A percentile compares a stretch with the other conserved stretches of the same genome.
Conservation (phyloP, 1,140 invertebrate species). For the Agrypnia vestita region DNA sequence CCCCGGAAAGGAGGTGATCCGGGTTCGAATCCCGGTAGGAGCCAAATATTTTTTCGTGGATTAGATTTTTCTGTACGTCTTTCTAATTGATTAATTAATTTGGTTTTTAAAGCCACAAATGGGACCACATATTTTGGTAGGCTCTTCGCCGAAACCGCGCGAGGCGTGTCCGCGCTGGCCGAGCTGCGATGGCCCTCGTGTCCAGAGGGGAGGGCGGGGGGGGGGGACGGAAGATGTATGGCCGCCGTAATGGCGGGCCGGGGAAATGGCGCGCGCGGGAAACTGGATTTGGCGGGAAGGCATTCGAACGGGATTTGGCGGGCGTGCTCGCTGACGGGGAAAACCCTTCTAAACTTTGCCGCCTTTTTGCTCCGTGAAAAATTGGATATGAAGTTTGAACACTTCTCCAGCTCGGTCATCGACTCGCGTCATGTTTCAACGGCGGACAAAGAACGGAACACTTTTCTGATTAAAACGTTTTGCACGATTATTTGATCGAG, state of each 20-base stretch:
- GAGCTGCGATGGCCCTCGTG: slow-evolving; percentile 48
- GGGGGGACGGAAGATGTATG: slow-evolving; percentile 45
- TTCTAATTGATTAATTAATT: too few relatives aligned
- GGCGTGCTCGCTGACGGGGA: slow-evolving; percentile 17
- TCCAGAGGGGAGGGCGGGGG: slow-evolving; percentile 41
- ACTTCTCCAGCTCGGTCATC: slow-evolving; percentile 24
- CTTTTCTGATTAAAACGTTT: neutral
- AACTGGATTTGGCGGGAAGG: slow-evolving; percentile 20
- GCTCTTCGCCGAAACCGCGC: neutral
- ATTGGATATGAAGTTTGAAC: slow-evolving; percentile 40
- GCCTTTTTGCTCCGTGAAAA: slow-evolving; percentile 21
- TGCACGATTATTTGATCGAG: neutral
- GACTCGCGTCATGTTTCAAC: neutral
- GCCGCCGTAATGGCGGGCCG: slow-evolving; percentile 49
- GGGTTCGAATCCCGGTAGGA: too few relatives aligned
- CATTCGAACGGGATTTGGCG: slow-evolving; percentile 9
- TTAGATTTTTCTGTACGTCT: too few relatives aligned
- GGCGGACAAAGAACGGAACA: neutral
- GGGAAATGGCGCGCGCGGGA: slow-evolving; percentile 45
- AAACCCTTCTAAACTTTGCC: slow-evolving; percentile 23
- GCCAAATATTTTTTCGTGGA: too few relatives aligned
- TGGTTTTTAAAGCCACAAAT: too few relatives aligned
- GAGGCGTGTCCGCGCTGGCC: neutral
- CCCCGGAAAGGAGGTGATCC: too few relatives aligned
- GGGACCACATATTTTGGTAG: too few relatives aligned